Conservation (phyloP, 2,113 vertebrate genomes). For the Misgurnus anguillicaudatus region DNA sequence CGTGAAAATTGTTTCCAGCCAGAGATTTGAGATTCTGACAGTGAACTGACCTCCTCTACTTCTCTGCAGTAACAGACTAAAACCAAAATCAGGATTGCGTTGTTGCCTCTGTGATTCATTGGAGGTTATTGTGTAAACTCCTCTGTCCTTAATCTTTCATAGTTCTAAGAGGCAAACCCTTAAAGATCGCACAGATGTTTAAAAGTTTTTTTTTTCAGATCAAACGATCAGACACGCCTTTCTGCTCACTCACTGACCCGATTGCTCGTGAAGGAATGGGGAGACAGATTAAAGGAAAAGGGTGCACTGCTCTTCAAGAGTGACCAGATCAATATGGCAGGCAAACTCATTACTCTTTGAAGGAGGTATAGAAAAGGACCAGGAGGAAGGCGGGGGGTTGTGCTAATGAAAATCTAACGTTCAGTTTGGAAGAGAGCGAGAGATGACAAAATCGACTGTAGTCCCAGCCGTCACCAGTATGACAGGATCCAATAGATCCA, state of each 20-base stretch:
- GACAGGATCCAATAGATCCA: slow-evolving; percentile 26
- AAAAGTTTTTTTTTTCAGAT: slow-evolving; percentile 14
- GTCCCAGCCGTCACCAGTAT: background rate
- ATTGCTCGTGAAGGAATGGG: background rate
- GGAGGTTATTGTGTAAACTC: background rate
- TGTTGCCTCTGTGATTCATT: background rate
- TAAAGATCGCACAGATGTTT: slow-evolving; percentile 18
- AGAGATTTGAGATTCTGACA: slow-evolving; percentile 8
- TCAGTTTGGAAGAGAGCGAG: slow-evolving; percentile 1
- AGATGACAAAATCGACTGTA: slow-evolving; percentile 1
- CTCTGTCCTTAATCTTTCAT: slow-evolving; percentile 29
- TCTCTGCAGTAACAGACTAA: background rate
- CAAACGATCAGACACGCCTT: background rate
- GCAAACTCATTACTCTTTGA: slow-evolving; percentile 12
- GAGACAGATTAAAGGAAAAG: slow-evolving; percentile 12
- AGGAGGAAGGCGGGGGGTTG: background rate
- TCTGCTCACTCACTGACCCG: background rate
- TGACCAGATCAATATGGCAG: slow-evolving; percentile 32
- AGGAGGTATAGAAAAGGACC: slow-evolving; percentile 2
- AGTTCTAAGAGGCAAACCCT: slow-evolving; percentile 13
- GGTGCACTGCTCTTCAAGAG: slow-evolving; percentile 1
- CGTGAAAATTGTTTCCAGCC: background rate
- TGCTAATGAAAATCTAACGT: slow-evolving; percentile 10
- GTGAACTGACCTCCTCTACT: background rate
- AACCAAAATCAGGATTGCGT: background rate